Conservation (phyloP, 2,888 invertebrate species). For the Dione juno region DNA sequence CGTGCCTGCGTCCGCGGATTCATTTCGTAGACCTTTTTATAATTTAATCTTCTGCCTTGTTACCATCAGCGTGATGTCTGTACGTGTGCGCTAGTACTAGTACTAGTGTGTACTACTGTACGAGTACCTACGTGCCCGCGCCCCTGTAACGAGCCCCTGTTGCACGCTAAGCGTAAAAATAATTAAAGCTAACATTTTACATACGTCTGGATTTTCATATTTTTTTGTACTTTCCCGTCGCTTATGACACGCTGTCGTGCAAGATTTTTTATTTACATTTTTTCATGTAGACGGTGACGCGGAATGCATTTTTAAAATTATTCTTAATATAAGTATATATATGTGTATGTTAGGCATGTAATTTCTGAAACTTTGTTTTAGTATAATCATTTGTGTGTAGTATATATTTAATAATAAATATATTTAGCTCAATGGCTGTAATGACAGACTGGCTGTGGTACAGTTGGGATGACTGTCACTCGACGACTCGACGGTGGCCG, state of each 20-base stretch:
- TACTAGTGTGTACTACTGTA: too few relatives aligned
- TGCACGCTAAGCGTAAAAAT: conserved; percentile 37
- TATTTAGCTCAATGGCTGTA: too few relatives aligned
- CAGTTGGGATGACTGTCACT: too few relatives aligned
- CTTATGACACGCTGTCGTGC: neutral
- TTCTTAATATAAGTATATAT: neutral
- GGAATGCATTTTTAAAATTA: neutral
- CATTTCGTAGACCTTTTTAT: conserved; percentile 63
- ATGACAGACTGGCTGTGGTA: too few relatives aligned
- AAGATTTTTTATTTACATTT: neutral
- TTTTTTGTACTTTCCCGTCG: neutral
- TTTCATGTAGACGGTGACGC: neutral
- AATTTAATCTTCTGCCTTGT: conserved; percentile 67
- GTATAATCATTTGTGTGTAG: neutral
- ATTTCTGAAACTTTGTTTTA: neutral
- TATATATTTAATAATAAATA: too few relatives aligned
- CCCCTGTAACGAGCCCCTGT: conserved; percentile 37
- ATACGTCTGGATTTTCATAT: conserved; percentile 27
- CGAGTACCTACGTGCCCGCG: conserved; percentile 15
- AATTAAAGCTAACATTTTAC: conserved; percentile 35
- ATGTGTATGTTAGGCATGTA: neutral
- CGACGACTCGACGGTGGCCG: too few relatives aligned
- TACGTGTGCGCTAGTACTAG: too few relatives aligned
- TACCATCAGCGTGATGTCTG: conserved; percentile 63
- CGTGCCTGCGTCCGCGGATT: conserved; percentile 61